Conservation (phyloP, 2,888 invertebrate genomes). For the Nyleta sp. region DNA sequence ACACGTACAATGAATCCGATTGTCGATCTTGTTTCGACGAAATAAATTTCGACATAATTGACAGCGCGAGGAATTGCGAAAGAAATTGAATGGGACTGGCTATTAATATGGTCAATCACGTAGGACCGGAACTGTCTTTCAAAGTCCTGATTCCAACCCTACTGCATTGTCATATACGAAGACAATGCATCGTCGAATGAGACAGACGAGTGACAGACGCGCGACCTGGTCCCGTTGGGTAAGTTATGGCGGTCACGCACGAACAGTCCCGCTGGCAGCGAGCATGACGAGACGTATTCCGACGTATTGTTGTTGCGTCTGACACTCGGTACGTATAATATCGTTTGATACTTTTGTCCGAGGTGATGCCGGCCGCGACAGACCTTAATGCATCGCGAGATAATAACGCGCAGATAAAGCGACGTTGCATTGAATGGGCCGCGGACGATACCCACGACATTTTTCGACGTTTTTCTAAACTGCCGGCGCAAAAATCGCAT, state of each 20-base stretch:
- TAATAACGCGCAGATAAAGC: conserved; percentile 76
- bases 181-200: conserved; percentile 64
- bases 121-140: conserved; percentile 62
- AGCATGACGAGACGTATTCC: conserved; percentile 68
- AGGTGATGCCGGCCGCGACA: conserved; percentile 58
- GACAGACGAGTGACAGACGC: conserved; percentile 67
- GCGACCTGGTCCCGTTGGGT: conserved; percentile 67
- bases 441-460: conserved; percentile 49
- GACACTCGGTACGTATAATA: conserved; percentile 61
- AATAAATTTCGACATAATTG: conserved; percentile 42
- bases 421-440: conserved; percentile 72
- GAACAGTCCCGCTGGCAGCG: conserved; percentile 62
- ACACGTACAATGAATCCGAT: conserved; percentile 2
- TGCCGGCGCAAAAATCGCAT: conserved; percentile 27
- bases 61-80: conserved; percentile 37
- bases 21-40: conserved; percentile 1
- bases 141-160: conserved; percentile 51
- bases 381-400: conserved; percentile 69
- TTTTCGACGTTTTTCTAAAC: conserved; percentile 44
- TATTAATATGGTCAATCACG: conserved; percentile 62
- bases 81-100: conserved; percentile 41
- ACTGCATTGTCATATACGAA: conserved; percentile 63
- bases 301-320: conserved; percentile 66
- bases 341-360: conserved; percentile 66
- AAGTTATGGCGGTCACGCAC: conserved; percentile 68